Percentiles rank a stretch among this genome's conserved stretches.
Evolutionary conservation across 2,113 vertebrate genomes (phyloP).

Genomic region (Potamarius usumacintae): DNA sequence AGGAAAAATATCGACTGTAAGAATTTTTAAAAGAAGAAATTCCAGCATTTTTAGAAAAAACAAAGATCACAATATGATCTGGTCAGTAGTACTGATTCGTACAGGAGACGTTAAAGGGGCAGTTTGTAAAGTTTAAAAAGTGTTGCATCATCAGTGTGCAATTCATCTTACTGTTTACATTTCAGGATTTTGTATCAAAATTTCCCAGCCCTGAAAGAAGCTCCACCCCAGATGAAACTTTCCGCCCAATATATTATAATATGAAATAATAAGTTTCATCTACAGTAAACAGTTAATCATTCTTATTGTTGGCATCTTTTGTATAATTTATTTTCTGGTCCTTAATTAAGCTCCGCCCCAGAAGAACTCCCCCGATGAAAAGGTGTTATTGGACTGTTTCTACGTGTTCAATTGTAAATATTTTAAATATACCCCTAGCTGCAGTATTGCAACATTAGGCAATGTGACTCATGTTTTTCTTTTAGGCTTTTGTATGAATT

Average conservation of each 20-base stretch:
- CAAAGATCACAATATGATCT: background rate
- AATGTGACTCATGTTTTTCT: background rate
- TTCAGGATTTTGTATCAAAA: background rate
- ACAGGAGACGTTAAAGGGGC: conserved; percentile 10
- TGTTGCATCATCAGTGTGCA: background rate
- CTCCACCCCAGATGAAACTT: background rate
- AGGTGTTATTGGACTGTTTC: background rate
- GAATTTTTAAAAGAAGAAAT: background rate
- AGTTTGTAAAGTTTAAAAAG: background rate
- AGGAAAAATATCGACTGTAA: conserved; percentile 43
- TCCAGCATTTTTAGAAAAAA: background rate
- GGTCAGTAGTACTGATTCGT: conserved; percentile 3
- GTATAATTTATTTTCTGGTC: background rate
- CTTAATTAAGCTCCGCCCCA: background rate
- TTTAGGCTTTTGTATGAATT: background rate
- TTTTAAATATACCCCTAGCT: background rate
- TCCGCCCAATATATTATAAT: background rate
- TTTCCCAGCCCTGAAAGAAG: background rate
- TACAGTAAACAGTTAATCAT: background rate
- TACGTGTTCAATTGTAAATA: background rate
- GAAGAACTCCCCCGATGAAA: background rate
- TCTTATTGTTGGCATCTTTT: background rate
- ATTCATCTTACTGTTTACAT: background rate
- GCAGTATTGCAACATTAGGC: background rate
- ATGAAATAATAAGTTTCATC: background rate